These are phyloP conservation scores for Probaryconus sp. DNA, from an alignment of 1,140 invertebrate genomes.

Conservation along the genomic window DNA sequence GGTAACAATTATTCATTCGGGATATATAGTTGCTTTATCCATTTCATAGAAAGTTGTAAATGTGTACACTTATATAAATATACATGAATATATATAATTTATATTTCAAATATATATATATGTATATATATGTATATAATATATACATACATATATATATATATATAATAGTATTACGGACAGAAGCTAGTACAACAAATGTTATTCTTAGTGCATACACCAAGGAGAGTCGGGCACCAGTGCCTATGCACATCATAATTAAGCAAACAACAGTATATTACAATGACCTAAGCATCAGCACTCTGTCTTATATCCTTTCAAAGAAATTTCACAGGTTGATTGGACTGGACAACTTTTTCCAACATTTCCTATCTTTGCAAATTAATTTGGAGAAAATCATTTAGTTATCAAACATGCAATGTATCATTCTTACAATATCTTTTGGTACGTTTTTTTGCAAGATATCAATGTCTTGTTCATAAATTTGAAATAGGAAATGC, in stretches of 20 bases:
- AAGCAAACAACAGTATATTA: slow-evolving; percentile 74
- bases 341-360: slow-evolving; percentile 18
- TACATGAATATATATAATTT: slow-evolving; percentile 7
- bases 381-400: slow-evolving; percentile 28
- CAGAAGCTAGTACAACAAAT: slow-evolving; percentile 76
- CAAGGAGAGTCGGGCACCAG: slow-evolving; percentile 70
- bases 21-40: slow-evolving; percentile 48
- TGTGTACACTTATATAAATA: slow-evolving; percentile 41
- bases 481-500: no score
- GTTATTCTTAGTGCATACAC: slow-evolving; percentile 73
- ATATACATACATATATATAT: slow-evolving; percentile 43
- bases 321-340: slow-evolving; percentile 48
- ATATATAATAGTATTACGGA: slow-evolving; percentile 60
- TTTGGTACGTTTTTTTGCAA: no score
- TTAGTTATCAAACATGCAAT: no score
- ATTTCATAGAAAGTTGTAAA: slow-evolving; percentile 47
- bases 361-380: not conserved
- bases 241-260: slow-evolving; percentile 70
- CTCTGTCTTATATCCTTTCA: slow-evolving; percentile 55
- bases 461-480: no score
- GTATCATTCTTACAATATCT: no score
- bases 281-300: slow-evolving; percentile 68
- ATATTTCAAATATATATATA: no score
- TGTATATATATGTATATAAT: slow-evolving; percentile 40
- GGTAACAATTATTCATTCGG: slow-evolving; percentile 46